Evolutionary conservation across 1,140 invertebrate genomes (phyloP), one percentile per base, ranked within the genome.

Genomic region (Drosophila tani): DNA sequence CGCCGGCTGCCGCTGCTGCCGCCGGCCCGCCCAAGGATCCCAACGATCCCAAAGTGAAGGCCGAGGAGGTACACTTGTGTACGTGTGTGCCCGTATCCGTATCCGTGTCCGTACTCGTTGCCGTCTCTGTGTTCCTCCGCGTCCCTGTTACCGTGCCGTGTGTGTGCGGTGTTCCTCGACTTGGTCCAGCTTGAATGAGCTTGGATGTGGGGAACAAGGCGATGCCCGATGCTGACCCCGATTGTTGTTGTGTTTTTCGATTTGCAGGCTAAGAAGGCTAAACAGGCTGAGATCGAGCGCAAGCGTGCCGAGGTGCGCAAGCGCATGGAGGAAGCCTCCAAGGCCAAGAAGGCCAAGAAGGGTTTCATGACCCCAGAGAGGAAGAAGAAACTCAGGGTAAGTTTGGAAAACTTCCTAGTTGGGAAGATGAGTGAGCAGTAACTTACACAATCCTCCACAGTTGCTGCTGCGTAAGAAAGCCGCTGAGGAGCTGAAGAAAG

Each of bases 381-480:
- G 93, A 99, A 99, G 96, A 98, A 98, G 97, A 99, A 99, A 94
- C 97, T 99, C 93, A 96, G 98, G 95, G 97, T 98, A 93, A 95
- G 96, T 95, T 35, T 24, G 8, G 60, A 38, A 5, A 19, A 0
- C n/a, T n/a, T n/a, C 2, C 29, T 7, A 38, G 12, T 12, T 14
- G 35, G 35, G 5, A 38, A 11, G 11, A 38, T 12, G 35, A 24
- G 21, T 24, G 21, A 38, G 14, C 9, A 9, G 2, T 49, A 7
- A 32, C 17, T 7, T n/a, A 24, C 15, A 32, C 17, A 15, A n/a
- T 9, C 32, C 8, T 24, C 9, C 24, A 29, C 92, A 97, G 97
- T 95, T 99, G 95, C 95, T 99, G 94, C 95, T 99, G 94, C 98
- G 99, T 96, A 98, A 99, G 94, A 99, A 99, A 96, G 99, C 99